Conservation (phyloP, 1,140 invertebrate genomes). For the Euwallacea fornicatus region DNA sequence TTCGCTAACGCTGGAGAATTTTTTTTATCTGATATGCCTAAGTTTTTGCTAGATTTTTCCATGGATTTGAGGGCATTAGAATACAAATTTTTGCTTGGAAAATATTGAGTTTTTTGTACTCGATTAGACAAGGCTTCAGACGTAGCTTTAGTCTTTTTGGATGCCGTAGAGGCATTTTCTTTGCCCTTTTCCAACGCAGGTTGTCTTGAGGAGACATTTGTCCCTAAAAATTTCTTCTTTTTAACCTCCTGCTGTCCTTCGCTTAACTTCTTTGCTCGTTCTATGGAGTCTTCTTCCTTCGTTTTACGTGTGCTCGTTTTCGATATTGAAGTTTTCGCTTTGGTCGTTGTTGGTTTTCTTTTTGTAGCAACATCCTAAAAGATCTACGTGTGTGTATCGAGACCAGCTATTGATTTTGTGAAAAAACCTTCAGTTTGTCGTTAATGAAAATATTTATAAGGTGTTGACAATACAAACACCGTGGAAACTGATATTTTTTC, state of each 20-base stretch:
- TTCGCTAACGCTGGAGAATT: background rate
- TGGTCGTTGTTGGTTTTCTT: background rate
- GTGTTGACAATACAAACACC: background rate
- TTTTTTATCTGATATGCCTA: constrained; percentile 1
- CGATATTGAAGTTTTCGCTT: constrained; percentile 2
- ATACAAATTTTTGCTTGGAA: constrained; percentile 49
- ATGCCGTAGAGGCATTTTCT: background rate
- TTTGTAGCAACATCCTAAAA: constrained; percentile 20
- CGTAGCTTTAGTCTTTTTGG: background rate
- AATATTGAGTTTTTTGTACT: constrained; percentile 43
- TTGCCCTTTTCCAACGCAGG: background rate
- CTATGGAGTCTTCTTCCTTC: constrained; percentile 5
- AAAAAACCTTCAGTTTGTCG: too few species aligned
- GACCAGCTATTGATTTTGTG: too few species aligned
- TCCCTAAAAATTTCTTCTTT: constrained; percentile 11
- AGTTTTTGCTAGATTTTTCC: constrained; percentile 1
- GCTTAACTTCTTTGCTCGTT: background rate
- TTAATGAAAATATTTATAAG: too few species aligned
- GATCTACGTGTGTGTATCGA: background rate
- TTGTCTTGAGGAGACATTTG: background rate
- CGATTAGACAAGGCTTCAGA: constrained; percentile 1
- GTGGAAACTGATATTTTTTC: constrained; percentile 1
- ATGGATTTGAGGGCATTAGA: constrained; percentile 43
- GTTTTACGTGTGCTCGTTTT: constrained; percentile 3
- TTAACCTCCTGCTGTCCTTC: constrained; percentile 22